Percentiles rank a stretch among this genome's conserved stretches.
These are phyloP conservation scores for Drosophila bipectinata DNA, from an alignment of 1,140 invertebrate genomes.

Conservation along the genomic window DNA sequence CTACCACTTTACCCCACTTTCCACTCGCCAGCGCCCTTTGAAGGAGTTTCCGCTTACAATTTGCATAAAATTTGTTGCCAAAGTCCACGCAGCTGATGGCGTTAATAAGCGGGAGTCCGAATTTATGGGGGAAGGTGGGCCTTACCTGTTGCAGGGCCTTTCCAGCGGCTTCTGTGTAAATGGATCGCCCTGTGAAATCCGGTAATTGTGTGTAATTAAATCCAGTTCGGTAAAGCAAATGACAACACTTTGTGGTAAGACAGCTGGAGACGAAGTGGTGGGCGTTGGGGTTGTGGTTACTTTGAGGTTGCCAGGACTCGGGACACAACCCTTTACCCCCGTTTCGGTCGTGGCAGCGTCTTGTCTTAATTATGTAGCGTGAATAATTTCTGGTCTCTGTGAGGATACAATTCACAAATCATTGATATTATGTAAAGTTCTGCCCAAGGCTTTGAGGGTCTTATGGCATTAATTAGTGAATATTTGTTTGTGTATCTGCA, in stretches of 20 bases:
- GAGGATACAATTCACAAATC: slow-evolving; percentile 49
- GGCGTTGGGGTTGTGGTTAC: slow-evolving; percentile 25
- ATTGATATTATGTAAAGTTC: slow-evolving; percentile 60
- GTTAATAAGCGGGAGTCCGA: slow-evolving; percentile 69
- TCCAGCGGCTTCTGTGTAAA: slow-evolving; percentile 63
- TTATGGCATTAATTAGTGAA: slow-evolving; percentile 56
- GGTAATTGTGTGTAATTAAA: slow-evolving; percentile 83
- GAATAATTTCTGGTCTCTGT: slow-evolving; percentile 74
- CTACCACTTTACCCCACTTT: neutral
- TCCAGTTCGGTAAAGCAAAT: slow-evolving; percentile 65
- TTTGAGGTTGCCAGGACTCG: slow-evolving; percentile 54
- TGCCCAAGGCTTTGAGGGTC: slow-evolving; percentile 8
- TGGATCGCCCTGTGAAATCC: slow-evolving; percentile 78
- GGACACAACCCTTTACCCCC: slow-evolving; percentile 53
- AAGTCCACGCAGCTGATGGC: slow-evolving; percentile 57
- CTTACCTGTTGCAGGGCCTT: slow-evolving; percentile 74
- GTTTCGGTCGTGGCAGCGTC: slow-evolving; percentile 34
- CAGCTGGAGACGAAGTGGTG: slow-evolving; percentile 22
- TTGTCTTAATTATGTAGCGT: slow-evolving; percentile 82
- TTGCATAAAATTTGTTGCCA: slow-evolving; percentile 78
- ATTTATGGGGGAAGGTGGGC: slow-evolving; percentile 12
- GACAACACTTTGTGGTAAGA: slow-evolving; percentile 63
- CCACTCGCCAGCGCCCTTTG: slow-evolving; percentile 40
- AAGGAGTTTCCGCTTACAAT: slow-evolving; percentile 82
- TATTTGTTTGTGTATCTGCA: slow-evolving; percentile 10